A percentile compares a stretch with the other conserved stretches of the same genome.
Conservation (phyloP, 53 echinoderm and acorn worm species). For the Holothuria scabra region DNA sequence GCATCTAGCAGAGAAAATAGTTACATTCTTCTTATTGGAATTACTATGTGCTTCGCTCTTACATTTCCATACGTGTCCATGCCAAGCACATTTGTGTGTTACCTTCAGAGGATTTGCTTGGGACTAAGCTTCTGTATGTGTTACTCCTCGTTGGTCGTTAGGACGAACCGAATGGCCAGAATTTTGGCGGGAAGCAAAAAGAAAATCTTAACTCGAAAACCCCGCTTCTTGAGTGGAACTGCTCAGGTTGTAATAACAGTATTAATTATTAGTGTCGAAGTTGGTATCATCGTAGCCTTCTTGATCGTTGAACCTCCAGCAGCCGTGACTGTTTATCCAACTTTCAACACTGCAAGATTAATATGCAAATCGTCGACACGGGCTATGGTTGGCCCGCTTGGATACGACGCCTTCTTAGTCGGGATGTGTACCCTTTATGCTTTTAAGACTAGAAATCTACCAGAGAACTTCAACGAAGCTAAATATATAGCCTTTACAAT, state of each 20-base stretch:
- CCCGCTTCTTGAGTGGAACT: constrained; percentile 85
- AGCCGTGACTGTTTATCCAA: constrained; percentile 73
- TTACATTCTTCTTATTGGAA: constrained; percentile 86
- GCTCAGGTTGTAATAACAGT: constrained; percentile 98
- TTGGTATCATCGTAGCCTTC: constrained; percentile 70
- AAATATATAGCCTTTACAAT: constrained; percentile 98
- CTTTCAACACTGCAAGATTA: constrained; percentile 63
- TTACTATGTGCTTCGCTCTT: constrained; percentile 79
- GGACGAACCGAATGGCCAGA: constrained; percentile 95
- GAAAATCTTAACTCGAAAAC: constrained; percentile 94
- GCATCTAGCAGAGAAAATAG: constrained; percentile 98
- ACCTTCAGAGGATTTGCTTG: constrained; percentile 76
- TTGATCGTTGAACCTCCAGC: constrained; percentile 78
- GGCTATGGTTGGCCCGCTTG: constrained; percentile 79
- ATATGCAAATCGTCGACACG: constrained; percentile 77
- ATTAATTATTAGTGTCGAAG: constrained; percentile 72
- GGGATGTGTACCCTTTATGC: constrained; percentile 93
- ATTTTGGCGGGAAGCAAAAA: constrained; percentile 94
- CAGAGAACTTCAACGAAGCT: constrained; percentile 99
- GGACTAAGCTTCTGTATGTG: constrained; percentile 92
- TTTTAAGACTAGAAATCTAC: constrained; percentile 95
- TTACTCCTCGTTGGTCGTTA: constrained; percentile 85
- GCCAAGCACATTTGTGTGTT: constrained; percentile 78
- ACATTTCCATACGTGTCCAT: constrained; percentile 84
- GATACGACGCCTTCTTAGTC: constrained; percentile 83